phyloP scores from a whole-genome alignment of 2,888 invertebrate genomes.

The Drosophila meridiana region DNA sequence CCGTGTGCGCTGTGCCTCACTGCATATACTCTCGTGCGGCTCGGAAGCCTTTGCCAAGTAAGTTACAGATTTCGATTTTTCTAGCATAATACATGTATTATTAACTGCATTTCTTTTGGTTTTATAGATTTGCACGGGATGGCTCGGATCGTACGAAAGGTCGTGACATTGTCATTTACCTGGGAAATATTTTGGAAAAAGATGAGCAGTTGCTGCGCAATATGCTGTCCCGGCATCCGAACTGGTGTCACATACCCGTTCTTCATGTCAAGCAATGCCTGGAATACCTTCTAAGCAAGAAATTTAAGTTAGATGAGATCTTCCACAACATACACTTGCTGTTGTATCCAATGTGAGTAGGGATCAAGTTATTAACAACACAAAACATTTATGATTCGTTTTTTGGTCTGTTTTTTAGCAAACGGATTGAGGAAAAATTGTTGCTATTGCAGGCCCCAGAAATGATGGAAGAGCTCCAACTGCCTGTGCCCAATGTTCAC shows the following conservation, averaged over 20 bases:
- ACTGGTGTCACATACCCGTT: slow-evolving; percentile 88
- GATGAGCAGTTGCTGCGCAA: slow-evolving; percentile 78
- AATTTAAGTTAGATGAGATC: slow-evolving; percentile 87
- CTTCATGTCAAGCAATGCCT: slow-evolving; percentile 87
- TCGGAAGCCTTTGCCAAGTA: slow-evolving; percentile 85
- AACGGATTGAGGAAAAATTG: slow-evolving; percentile 83
- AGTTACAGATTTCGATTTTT: slow-evolving; percentile 25
- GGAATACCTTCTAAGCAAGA: slow-evolving; percentile 85
- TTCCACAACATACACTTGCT: slow-evolving; percentile 88
- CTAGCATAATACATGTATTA: too few relatives aligned
- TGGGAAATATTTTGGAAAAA: slow-evolving; percentile 83
- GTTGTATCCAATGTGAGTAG: slow-evolving; percentile 89
- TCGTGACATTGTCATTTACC: slow-evolving; percentile 84
- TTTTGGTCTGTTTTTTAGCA: slow-evolving; percentile 56
- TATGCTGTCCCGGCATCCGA: slow-evolving; percentile 87
- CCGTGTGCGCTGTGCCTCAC: slow-evolving; percentile 85
- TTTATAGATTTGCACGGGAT: slow-evolving; percentile 86
- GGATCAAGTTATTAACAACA: too few relatives aligned
- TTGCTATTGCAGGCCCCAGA: slow-evolving; percentile 64
- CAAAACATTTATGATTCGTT: background rate
- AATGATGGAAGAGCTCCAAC: slow-evolving; percentile 69
- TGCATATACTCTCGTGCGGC: slow-evolving; percentile 85
- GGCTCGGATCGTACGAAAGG: slow-evolving; percentile 86
- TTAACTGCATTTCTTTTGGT: background rate
- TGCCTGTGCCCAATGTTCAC: slow-evolving; percentile 72